phyloP scores from a whole-genome alignment of 2,797 vertebrate genomes.

The Thamnophis elegans region DNA sequence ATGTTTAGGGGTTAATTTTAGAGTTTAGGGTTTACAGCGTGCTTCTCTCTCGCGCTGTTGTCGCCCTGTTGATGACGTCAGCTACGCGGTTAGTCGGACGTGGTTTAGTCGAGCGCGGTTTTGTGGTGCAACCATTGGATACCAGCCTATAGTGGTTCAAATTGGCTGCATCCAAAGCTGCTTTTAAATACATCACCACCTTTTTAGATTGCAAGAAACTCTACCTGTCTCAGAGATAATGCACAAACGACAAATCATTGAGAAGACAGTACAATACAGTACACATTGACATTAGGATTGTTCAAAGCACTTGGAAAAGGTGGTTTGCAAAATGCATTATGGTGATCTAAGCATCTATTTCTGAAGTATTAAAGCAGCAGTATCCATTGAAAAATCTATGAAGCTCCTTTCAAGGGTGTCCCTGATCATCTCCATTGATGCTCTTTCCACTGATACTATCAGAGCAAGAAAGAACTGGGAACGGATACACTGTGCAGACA shows the following conservation, averaged over 20 bases:
- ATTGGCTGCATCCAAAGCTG: background rate
- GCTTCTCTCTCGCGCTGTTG: too few relatives aligned
- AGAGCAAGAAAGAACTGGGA: background rate
- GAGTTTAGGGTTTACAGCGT: too few relatives aligned
- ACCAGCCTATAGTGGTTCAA: background rate
- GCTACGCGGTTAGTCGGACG: too few relatives aligned
- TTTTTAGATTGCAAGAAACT: background rate
- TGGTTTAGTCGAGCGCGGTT: too few relatives aligned
- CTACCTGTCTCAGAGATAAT: background rate
- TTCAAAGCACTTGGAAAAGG: background rate
- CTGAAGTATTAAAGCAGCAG: background rate
- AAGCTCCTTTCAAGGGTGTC: background rate
- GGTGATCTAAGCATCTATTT: background rate
- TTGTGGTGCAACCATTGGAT: too few relatives aligned
- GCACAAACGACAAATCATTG: background rate
- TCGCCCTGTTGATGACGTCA: too few relatives aligned
- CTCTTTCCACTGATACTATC: background rate
- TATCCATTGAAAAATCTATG: background rate
- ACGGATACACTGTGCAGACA: background rate
- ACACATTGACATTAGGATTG: background rate
- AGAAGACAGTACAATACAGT: background rate
- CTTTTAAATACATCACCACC: background rate
- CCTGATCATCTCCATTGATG: background rate
- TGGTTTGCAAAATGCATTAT: background rate
- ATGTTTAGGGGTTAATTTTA: too few relatives aligned